These are phyloP conservation scores for Mythimna pallens DNA, from an alignment of 2,888 invertebrate species.

Conservation along the genomic window DNA sequence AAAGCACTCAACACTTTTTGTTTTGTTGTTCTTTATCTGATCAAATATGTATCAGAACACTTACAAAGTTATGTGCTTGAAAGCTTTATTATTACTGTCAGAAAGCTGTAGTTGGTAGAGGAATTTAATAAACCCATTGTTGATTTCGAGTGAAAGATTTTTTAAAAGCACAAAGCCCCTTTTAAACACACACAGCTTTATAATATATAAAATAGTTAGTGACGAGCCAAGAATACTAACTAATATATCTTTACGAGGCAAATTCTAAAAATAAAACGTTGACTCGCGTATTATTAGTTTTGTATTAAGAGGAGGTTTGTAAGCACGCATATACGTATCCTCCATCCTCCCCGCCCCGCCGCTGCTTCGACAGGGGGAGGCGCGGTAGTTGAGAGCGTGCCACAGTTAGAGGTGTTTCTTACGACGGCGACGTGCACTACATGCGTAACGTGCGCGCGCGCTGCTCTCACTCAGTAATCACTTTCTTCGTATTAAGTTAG, in stretches of 20 bases:
- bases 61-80: not conserved
- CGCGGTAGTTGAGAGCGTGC: not conserved
- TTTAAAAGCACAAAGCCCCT: not conserved
- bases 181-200: too few species aligned
- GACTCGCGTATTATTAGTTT: conserved; percentile 32
- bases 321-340: conserved; percentile 22
- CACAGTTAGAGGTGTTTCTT: conserved; percentile 30
- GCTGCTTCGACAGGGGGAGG: not conserved
- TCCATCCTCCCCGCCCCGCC: not conserved
- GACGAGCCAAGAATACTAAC: conserved; percentile 25
- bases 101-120: not conserved
- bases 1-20: not conserved
- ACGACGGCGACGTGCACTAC: conserved; percentile 1
- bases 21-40: not conserved
- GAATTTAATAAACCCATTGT: not conserved
- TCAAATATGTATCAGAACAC: not conserved
- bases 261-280: conserved; percentile 39
- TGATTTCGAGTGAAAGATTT: too few species aligned
- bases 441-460: conserved; percentile 19
- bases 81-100: not conserved
- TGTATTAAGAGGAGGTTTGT: conserved; percentile 21
- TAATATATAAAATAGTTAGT: too few species aligned
- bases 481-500: conserved; percentile 25
- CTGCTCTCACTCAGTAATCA: conserved; percentile 21
- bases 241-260: conserved; percentile 35